Evolutionary conservation across 1,140 invertebrate genomes (phyloP), one percentile per base, ranked within the genome.

Genomic region (Sycophaga agraensis): DNA sequence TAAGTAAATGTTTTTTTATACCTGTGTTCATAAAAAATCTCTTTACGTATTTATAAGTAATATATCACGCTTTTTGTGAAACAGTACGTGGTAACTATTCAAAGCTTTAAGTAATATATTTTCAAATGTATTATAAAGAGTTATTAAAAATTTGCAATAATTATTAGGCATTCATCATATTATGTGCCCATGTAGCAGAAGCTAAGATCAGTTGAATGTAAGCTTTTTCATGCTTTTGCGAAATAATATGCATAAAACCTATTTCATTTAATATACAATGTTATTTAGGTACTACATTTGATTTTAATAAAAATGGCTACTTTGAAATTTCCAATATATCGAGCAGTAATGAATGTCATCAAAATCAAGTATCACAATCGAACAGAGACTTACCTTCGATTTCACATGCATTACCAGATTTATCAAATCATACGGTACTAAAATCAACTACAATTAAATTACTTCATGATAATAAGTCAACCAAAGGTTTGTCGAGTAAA

Each of bases 231-330:
- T n/a, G n/a, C n/a, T n/a, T n/a, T n/a, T n/a, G n/a, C n/a, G n/a
- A 50, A 59, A 55, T 4, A n/a, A 31, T 21, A 17, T 24, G 26
- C 9, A 17, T 9, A 34, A 28, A 26, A 39, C 49, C 11, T 40
- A 2, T 40, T 4, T n/a, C n/a, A 54, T 42, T 17, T 5, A 24
- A 34, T 5, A 4, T 59, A 11, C 45, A 34, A 42, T 43, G 17
- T 59, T 35, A 51, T 59, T 35, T 22, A 61, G 50, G 49, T 54
- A 37, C 54, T 54, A 39, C 22, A 39, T 54, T 43, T 45, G 8
- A 53, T 59, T 59, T 42, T 11, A 49, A 60, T 46, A 43, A 37
- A 37, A 60, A 22, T 4, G n/a, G 17, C 12, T 37, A 16, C 16
- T 43, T 46, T 14, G 40, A 60, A 37, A 37, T 43, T 11, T 51